Percentiles rank a stretch among this genome's conserved stretches.
Conservation (phyloP, 2,888 invertebrate genomes). For the Cataglyphis albicans region DNA sequence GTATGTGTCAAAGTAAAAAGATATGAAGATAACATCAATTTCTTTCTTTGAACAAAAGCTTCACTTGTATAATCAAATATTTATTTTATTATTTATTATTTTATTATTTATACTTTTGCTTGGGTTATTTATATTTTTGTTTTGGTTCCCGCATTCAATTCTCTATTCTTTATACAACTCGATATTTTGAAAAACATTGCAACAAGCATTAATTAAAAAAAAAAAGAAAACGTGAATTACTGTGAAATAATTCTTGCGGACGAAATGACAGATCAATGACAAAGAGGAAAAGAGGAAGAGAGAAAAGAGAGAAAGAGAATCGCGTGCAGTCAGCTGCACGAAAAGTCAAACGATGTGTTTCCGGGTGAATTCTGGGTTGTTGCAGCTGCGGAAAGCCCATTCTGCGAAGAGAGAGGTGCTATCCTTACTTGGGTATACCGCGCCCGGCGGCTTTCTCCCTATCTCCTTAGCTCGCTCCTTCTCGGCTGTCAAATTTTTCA, state of each 20-base stretch:
- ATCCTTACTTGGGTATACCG: slow-evolving; percentile 38
- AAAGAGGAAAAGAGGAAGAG: slow-evolving; percentile 1
- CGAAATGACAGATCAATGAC: slow-evolving; percentile 41
- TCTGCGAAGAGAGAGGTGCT: slow-evolving; percentile 61
- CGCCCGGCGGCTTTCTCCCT: slow-evolving; percentile 43
- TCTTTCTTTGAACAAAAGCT: neutral
- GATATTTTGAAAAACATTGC: neutral
- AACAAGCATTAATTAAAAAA: slow-evolving; percentile 2
- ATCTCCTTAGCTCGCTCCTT: slow-evolving; percentile 40
- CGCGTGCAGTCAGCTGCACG: slow-evolving; percentile 45
- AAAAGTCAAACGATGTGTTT: slow-evolving; percentile 51
- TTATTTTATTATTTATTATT: neutral
- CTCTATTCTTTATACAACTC: neutral
- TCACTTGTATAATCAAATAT: neutral
- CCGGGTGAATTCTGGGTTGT: slow-evolving; percentile 57
- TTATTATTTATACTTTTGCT: neutral
- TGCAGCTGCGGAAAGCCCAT: slow-evolving; percentile 61
- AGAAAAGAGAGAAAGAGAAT: slow-evolving; percentile 3
- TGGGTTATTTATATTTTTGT: neutral
- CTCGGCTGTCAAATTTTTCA: slow-evolving; percentile 75
- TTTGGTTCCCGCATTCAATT: neutral
- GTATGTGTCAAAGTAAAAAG: neutral
- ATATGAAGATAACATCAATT: neutral
- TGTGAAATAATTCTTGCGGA: slow-evolving; percentile 6
- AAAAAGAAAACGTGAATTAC: neutral